Evolutionary conservation across 2,113 vertebrate species (phyloP).

Genomic region (Trogon melanurus): DNA sequence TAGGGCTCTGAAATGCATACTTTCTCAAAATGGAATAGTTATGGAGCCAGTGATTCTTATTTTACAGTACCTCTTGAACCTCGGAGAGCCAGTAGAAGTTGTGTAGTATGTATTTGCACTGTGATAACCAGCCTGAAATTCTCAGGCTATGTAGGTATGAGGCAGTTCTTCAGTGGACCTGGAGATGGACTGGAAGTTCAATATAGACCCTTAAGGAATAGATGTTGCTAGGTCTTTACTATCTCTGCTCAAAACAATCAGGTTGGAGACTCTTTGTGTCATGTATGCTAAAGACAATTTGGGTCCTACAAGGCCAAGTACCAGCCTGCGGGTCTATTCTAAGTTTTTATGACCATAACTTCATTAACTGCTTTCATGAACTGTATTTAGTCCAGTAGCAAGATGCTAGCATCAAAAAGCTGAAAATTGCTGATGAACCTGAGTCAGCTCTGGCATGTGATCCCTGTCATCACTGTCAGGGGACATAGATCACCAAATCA

Average conservation of each 20-base stretch:
- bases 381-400: not conserved
- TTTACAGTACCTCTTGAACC: not conserved
- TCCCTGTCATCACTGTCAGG: not conserved
- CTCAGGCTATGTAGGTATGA: not conserved
- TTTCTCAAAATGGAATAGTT: not conserved
- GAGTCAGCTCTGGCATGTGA: not conserved
- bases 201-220: not conserved
- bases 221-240: not conserved
- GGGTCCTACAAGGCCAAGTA: not conserved
- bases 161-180: not conserved
- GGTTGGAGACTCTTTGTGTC: not conserved
- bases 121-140: not conserved
- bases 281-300: not conserved
- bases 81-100: not conserved
- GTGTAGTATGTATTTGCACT: not conserved
- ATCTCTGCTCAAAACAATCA: not conserved
- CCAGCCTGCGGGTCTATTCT: not conserved
- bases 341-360: not conserved
- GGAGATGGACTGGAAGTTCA: not conserved
- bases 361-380: not conserved
- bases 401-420: not conserved
- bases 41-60: not conserved
- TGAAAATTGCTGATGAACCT: not conserved
- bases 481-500: not conserved
- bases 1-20: not conserved